These are phyloP conservation scores for Morone saxatilis DNA, from an alignment of 2,113 vertebrate genomes.

Conservation along the genomic window DNA sequence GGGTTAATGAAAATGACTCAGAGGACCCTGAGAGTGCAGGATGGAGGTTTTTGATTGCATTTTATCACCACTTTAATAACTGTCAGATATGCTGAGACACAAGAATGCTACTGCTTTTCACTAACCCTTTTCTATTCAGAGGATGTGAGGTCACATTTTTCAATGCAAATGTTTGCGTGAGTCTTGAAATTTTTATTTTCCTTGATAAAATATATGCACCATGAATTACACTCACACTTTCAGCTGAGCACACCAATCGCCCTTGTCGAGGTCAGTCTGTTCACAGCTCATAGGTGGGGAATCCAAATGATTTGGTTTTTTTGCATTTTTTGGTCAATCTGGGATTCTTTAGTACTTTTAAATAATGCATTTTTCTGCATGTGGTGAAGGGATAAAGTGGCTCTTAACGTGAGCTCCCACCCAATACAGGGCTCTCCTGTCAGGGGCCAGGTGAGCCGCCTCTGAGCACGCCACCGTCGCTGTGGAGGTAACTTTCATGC, in stretches of 20 bases:
- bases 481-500: constrained; percentile 89
- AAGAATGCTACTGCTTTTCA: constrained; percentile 20
- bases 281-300: constrained; percentile 50
- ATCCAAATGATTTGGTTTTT: constrained; percentile 64
- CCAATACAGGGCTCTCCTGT: constrained; percentile 76
- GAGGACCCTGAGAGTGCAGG: constrained; percentile 71
- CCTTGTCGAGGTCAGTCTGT: constrained; percentile 75
- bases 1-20: constrained; percentile 81
- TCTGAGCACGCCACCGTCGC: constrained; percentile 70
- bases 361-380: constrained; percentile 84
- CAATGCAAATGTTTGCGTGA: constrained; percentile 10
- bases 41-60: constrained; percentile 75
- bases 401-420: constrained; percentile 79
- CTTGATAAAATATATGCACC: constrained; percentile 1
- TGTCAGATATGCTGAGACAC: constrained; percentile 67
- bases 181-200: constrained; percentile 9
- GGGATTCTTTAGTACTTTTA: constrained; percentile 77
- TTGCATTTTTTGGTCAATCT: constrained; percentile 71
- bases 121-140: constrained; percentile 2
- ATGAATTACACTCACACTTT: constrained; percentile 33
- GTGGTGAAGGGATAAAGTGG: constrained; percentile 82
- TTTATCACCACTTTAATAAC: constrained; percentile 75
- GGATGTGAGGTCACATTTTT: constrained; percentile 39
- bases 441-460: constrained; percentile 81
- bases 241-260: constrained; percentile 8